Conservation (phyloP, 2,888 invertebrate species). For the Callosobruchus maculatus region DNA sequence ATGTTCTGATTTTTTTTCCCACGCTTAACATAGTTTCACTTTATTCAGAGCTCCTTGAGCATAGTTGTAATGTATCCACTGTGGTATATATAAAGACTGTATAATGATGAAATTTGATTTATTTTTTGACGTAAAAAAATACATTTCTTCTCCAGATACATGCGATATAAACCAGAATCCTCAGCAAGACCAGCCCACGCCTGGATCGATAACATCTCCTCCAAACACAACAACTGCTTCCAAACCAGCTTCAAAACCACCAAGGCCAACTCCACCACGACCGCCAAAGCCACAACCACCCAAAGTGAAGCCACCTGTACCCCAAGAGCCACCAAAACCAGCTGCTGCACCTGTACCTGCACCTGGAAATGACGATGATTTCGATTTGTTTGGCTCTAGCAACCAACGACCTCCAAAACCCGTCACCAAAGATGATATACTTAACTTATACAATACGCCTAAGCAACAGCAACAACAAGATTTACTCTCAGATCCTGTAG, state of each 20-base stretch:
- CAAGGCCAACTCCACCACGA: conserved; percentile 33
- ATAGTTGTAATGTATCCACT: too few species aligned
- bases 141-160: neutral
- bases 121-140: too few species aligned
- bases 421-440: conserved; percentile 45
- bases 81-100: too few species aligned
- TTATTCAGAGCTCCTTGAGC: too few species aligned
- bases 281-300: conserved; percentile 41
- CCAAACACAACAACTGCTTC: conserved; percentile 1
- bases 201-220: neutral
- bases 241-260: conserved; percentile 18
- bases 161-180: conserved; percentile 51
- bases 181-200: conserved; percentile 23
- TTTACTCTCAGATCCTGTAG: conserved; percentile 26
- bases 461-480: conserved; percentile 25
- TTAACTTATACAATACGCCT: conserved; percentile 44
- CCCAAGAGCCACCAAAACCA: conserved; percentile 15
- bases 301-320: conserved; percentile 26
- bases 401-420: conserved; percentile 38
- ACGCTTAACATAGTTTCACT: too few species aligned
- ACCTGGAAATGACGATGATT: conserved; percentile 15
- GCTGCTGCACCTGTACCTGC: conserved; percentile 12
- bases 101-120: too few species aligned
- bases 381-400: conserved; percentile 45
- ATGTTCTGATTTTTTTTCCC: too few species aligned